phyloP scores from a whole-genome alignment of 2,797 vertebrate genomes.

The Anas bernieri region DNA sequence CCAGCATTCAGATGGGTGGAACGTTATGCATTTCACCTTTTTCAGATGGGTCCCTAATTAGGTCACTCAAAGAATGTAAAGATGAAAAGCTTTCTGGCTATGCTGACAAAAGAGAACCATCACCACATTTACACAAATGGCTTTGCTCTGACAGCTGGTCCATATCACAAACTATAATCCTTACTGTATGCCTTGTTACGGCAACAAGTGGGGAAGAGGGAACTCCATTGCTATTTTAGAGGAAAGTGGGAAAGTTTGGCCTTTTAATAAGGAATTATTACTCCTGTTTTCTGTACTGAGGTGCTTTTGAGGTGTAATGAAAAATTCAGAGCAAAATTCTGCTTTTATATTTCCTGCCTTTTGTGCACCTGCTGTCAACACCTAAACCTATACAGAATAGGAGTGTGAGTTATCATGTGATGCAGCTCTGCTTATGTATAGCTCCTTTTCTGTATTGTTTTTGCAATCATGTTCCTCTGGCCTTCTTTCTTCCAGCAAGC shows the following conservation, averaged over 20 bases:
- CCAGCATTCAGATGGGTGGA: not conserved
- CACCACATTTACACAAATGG: not conserved
- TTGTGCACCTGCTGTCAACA: not conserved
- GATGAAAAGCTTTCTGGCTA: not conserved
- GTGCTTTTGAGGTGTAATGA: not conserved
- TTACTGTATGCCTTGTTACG: not conserved
- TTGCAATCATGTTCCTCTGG: not conserved
- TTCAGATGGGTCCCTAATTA: not conserved
- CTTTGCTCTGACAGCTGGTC: not conserved
- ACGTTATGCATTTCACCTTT: not conserved
- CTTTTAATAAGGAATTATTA: not conserved
- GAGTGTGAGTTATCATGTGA: not conserved
- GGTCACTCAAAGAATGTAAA: not conserved
- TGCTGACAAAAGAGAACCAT: not conserved
- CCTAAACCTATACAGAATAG: not conserved
- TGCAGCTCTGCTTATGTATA: rapidly evolving
- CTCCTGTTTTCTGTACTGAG: not conserved
- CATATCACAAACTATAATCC: not conserved
- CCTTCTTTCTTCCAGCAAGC: not conserved
- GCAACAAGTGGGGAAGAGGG: not conserved
- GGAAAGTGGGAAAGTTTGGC: not conserved
- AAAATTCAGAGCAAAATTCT: not conserved
- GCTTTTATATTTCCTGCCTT: not conserved
- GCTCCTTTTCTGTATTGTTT: not conserved
- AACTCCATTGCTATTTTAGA: not conserved